Percentiles rank a stretch among this genome's conserved stretches.
These are phyloP conservation scores for Drosophila kambysellisi DNA, from an alignment of 2,888 invertebrate species.

Conservation along the genomic window DNA sequence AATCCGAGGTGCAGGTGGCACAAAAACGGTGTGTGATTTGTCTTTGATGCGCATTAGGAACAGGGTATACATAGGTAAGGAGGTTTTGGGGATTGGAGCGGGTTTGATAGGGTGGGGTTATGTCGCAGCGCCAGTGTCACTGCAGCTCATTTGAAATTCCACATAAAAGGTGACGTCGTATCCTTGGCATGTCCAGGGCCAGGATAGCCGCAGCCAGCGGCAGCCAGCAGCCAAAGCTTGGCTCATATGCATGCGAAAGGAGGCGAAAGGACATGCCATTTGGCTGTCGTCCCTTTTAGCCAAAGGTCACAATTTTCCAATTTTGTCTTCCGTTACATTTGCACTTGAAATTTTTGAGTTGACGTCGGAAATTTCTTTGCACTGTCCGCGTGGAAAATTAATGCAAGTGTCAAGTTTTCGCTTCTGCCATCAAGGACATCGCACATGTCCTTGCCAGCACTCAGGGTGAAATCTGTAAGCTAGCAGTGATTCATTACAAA, in stretches of 20 bases:
- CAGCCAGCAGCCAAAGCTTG: slow-evolving; percentile 25
- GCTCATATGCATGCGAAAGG: slow-evolving; percentile 49
- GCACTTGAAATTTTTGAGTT: slow-evolving; percentile 63
- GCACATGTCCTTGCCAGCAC: slow-evolving; percentile 40
- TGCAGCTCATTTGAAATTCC: slow-evolving; percentile 67
- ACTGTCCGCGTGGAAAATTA: slow-evolving; percentile 50
- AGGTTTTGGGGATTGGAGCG: background rate
- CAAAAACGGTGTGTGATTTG: slow-evolving; percentile 20
- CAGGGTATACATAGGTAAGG: background rate
- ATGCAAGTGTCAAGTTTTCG: slow-evolving; percentile 53
- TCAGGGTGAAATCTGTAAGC: slow-evolving; percentile 46
- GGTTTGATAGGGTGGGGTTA: background rate
- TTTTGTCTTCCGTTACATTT: slow-evolving; percentile 33
- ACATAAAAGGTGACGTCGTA: slow-evolving; percentile 49
- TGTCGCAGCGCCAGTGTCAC: slow-evolving; percentile 35
- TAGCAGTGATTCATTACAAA: background rate
- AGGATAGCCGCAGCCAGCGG: slow-evolving; percentile 46
- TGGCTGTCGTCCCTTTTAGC: slow-evolving; percentile 36
- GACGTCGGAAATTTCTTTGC: slow-evolving; percentile 34
- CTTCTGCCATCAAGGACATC: slow-evolving; percentile 41
- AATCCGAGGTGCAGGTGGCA: slow-evolving; percentile 18
- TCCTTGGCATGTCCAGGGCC: slow-evolving; percentile 61
- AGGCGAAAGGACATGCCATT: slow-evolving; percentile 54
- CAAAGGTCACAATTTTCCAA: slow-evolving; percentile 54
- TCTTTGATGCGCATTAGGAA: slow-evolving; percentile 28